Evolutionary conservation across 2,113 vertebrate species (phyloP).

Genomic region (Oncorhynchus masou): DNA sequence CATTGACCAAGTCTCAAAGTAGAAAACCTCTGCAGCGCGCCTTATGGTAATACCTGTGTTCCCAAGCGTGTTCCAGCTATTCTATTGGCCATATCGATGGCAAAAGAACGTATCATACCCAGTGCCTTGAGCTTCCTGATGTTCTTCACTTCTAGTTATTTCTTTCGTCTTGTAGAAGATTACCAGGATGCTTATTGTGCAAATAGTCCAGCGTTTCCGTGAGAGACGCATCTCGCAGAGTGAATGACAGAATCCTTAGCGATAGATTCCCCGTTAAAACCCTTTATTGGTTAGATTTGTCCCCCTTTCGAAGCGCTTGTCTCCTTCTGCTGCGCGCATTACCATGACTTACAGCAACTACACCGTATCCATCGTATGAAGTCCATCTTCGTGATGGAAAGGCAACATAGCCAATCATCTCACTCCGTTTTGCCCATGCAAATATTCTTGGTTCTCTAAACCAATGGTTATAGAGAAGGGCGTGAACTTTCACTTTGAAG

Average conservation of each 20-base stretch:
- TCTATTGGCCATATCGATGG: slow-evolving; percentile 15
- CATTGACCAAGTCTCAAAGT: neutral
- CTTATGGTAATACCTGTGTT: neutral
- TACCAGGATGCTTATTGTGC: slow-evolving; percentile 84
- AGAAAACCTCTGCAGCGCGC: neutral
- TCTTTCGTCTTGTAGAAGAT: slow-evolving; percentile 90
- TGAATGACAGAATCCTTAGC: slow-evolving; percentile 2
- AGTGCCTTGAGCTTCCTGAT: slow-evolving; percentile 72
- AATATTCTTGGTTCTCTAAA: neutral
- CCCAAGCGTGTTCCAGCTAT: neutral
- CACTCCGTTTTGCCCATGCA: slow-evolving; percentile 15
- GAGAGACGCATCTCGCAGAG: slow-evolving; percentile 79
- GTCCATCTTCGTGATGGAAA: slow-evolving; percentile 35
- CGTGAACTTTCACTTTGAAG: slow-evolving; percentile 36
- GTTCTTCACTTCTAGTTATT: slow-evolving; percentile 79
- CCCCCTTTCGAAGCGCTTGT: neutral
- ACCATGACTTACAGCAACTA: slow-evolving; percentile 44
- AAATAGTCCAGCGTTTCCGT: slow-evolving; percentile 84
- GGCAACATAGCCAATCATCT: slow-evolving; percentile 30
- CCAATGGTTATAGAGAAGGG: slow-evolving; percentile 21
- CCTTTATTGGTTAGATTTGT: slow-evolving; percentile 16
- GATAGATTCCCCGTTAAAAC: neutral
- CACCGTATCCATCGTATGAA: slow-evolving; percentile 26
- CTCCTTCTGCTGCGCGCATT: slow-evolving; percentile 29
- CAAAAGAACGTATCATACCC: slow-evolving; percentile 68